Evolutionary conservation across 1,140 invertebrate genomes (phyloP), one percentile per base, ranked within the genome.

Genomic region (Drosophila bocki): DNA sequence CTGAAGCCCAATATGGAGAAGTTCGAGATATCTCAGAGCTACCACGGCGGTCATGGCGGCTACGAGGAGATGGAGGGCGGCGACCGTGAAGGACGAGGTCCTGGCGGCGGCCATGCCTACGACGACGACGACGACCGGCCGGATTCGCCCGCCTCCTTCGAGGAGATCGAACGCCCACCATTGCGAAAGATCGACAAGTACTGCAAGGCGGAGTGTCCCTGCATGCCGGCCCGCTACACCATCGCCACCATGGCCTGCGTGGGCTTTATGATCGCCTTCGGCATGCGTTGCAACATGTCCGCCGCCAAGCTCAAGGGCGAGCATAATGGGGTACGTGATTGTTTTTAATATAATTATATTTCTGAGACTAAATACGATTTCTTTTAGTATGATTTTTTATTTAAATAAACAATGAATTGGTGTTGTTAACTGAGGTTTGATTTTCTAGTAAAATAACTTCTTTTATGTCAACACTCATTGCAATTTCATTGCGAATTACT

Each of bases 241-340:
- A 96, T 98, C 48, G 97, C 97, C 29, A 91, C 97, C 58, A 94
- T 98, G 77, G 96, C 96, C 29, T 97, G 97, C 91, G 91, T 98
- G 92, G 97, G 98, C 72, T 99, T 99, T 93, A 95, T 98, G 87
- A 98, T 98, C 87, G 97, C 97, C 82, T 98, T 98, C 90, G 97
- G 97, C 12, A 98, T 98, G 95, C 95, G 98, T 54, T 98, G 97
- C 93, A 99, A 99, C 93, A 97, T 99, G 97, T 97, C 98, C 13
- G 98, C 99, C 92, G 98, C 98, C 15, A 98, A 99, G 91, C 94
- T 99, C 41, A 95, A 95, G 74, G 93, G 94, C 70, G 94, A 94
- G 87, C 86, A 88, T 48, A 94, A 95, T 56, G 93, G 94, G 80
- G 94, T 94, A 75, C 93, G 93, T 91, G 5, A 2, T 4, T 60